Evolutionary conservation across 2,797 vertebrate species (phyloP).

Genomic region (Aphelocoma californica): DNA sequence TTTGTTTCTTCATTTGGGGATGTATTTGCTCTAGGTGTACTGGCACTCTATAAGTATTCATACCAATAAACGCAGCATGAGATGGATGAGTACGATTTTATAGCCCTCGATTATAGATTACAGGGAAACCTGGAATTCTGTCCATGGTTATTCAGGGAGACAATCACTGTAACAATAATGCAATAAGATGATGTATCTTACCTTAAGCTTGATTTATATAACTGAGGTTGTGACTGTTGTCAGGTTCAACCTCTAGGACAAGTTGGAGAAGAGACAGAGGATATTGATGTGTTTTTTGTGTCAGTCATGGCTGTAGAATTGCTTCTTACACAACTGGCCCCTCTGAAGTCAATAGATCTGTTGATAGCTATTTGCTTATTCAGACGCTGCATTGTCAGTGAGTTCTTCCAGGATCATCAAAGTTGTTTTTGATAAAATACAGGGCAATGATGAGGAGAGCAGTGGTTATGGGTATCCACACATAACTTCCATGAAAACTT

Average conservation of each 20-base stretch:
- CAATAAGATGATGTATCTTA: neutral
- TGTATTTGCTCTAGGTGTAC: neutral
- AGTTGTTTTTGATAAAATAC: neutral
- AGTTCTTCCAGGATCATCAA: neutral
- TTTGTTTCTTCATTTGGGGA: slow-evolving; percentile 13
- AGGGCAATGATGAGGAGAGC: neutral
- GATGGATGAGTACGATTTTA: neutral
- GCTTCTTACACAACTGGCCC: neutral
- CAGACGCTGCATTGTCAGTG: neutral
- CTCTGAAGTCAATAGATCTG: neutral
- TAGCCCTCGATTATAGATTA: neutral
- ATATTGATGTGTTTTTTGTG: neutral
- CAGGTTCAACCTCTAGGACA: neutral
- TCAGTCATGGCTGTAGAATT: neutral
- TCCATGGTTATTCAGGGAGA: neutral
- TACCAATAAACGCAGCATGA: neutral
- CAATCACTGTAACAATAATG: neutral
- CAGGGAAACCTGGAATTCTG: neutral
- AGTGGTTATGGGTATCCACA: neutral
- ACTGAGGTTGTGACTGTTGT: neutral
- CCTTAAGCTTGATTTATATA: neutral
- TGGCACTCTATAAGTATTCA: neutral
- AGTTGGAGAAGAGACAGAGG: neutral
- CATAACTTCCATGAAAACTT: neutral
- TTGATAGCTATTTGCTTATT: neutral